Percentiles rank a stretch among this genome's conserved stretches.
Conservation (phyloP, 2,113 vertebrate genomes). For the Peucedramus taeniatus region DNA sequence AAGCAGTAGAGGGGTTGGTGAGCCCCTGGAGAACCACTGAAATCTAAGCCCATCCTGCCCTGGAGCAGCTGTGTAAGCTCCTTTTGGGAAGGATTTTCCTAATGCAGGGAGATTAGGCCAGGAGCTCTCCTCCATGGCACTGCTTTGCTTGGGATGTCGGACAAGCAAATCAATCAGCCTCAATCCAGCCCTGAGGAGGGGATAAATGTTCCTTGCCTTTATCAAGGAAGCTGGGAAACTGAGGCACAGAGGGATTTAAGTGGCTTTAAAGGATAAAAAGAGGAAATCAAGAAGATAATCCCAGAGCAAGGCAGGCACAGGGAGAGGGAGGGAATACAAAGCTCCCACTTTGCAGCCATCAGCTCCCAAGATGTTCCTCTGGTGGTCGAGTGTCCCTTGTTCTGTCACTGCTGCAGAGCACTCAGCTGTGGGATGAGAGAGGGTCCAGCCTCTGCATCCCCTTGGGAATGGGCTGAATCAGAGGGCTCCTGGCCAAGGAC, state of each 20-base stretch:
- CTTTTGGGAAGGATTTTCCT: not conserved
- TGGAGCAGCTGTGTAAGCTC: not conserved
- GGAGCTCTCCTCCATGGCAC: not conserved
- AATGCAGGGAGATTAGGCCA: not conserved
- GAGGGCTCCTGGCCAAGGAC: not conserved
- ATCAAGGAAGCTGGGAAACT: not conserved
- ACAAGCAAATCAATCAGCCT: conserved; percentile 12
- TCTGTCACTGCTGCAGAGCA: not conserved
- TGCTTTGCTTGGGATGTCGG: not conserved
- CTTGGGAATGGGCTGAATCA: fast-evolving
- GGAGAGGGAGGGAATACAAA: not conserved
- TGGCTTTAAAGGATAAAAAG: not conserved
- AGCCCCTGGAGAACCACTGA: not conserved
- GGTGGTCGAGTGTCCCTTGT: fast-evolving
- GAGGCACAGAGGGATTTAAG: not conserved
- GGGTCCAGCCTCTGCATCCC: not conserved
- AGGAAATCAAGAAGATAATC: not conserved
- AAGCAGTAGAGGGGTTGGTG: not conserved
- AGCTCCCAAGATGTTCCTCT: fast-evolving
- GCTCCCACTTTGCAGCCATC: not conserved
- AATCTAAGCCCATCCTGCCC: not conserved
- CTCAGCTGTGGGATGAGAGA: fast-evolving
- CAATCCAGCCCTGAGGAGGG: not conserved
- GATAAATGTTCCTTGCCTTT: not conserved
- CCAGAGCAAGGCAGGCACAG: not conserved